Evolutionary conservation across 2,888 invertebrate species (phyloP).

Genomic region (Nematopogon swammerdamellus): DNA sequence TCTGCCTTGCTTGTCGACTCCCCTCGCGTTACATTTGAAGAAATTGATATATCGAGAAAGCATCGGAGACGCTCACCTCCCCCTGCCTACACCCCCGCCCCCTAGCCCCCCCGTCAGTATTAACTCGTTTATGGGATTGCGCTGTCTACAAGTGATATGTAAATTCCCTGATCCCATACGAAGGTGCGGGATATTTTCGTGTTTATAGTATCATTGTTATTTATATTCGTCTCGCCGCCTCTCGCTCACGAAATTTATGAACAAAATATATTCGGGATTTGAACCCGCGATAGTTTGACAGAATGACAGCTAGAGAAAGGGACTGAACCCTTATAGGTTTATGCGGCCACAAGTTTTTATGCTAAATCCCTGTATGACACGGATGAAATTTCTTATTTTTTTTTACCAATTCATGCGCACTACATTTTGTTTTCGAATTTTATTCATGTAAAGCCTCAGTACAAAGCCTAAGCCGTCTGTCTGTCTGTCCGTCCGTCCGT

Average conservation of each 20-base stretch:
- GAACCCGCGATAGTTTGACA: constrained; percentile 44
- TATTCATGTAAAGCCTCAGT: too few relatives aligned
- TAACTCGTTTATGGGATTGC: constrained; percentile 35
- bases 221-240: constrained; percentile 29
- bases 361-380: background rate
- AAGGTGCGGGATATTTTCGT: constrained; percentile 42
- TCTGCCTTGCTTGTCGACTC: background rate
- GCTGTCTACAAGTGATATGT: constrained; percentile 49
- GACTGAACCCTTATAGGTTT: background rate
- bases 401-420: too few relatives aligned
- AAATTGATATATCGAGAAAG: background rate
- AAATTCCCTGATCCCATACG: constrained; percentile 37
- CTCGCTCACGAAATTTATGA: constrained; percentile 46
- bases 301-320: constrained; percentile 43
- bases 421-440: too few relatives aligned
- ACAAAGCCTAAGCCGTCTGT: too few relatives aligned
- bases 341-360: background rate
- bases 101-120: constrained; percentile 15
- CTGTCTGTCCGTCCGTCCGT: too few relatives aligned
- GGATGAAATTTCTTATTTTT: background rate
- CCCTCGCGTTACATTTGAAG: too few relatives aligned
- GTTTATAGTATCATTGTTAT: constrained; percentile 49
- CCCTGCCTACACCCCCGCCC: background rate
- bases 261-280: constrained; percentile 47
- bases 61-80: background rate